Base-by-base conservation (phyloP, 2,888 invertebrate species). In the Lissocephala sabroskyi region DNA sequence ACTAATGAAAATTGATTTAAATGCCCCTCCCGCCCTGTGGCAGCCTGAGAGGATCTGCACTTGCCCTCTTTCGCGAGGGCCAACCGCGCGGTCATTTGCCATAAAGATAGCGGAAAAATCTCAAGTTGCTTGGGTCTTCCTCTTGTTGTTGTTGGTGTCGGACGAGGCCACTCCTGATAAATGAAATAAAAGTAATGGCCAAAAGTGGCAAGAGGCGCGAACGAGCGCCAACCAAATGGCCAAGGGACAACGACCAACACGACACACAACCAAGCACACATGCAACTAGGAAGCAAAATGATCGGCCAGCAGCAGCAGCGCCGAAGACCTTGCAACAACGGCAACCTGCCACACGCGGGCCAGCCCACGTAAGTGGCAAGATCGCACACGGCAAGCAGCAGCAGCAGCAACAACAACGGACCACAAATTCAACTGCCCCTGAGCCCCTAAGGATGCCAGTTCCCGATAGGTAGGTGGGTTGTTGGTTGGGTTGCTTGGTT, bases 241-340 rank as follows among this genome's bases (percentile, higher is more conserved):
- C 49, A 52, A 41, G 35, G 23, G 23, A 32, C 5, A 14, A 29
- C 17, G 26, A 36, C 51, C 40, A n/a, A n/a, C n/a, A n/a, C n/a
- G n/a, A n/a, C n/a, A n/a, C n/a, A n/a, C n/a, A n/a, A n/a, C n/a
- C n/a, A n/a, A n/a, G n/a, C 35, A 35, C 10, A 10, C 55, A 58
- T 58, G 67, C 64, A 67, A 76, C 65, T 78, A 79, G 79, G 80
- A 79, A 79, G 76, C 71, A 65, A 78, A 79, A 56, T 71, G 73
- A 79, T 79, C 73, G 74, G 63, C 57, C 61, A 59, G 32, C 45
- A 45, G 49, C 44, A 57, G 48, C 39, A 40, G 26, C 45, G 33
- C 13, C 50, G 58, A 66, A 75, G 78, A 78, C 76, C 79, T 79
- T 76, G 74, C 58, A 41, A 33, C 66, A 63, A 76, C 65, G 65